Conservation (phyloP, 2,888 invertebrate genomes). For the Eupithecia subfuscata region DNA sequence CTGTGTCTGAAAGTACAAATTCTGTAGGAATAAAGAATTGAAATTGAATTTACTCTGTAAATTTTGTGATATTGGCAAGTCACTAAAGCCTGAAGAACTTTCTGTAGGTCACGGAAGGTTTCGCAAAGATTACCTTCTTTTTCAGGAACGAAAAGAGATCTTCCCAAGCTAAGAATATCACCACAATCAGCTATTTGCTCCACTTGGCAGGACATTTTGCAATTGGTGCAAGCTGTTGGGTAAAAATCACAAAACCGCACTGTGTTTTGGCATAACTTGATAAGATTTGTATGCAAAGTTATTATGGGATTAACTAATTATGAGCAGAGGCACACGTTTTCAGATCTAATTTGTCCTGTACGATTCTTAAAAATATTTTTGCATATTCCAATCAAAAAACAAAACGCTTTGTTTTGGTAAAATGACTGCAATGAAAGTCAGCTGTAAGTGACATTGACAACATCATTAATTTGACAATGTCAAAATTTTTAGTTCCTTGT, state of each 20-base stretch:
- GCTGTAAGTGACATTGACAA: conserved; percentile 5
- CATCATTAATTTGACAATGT: neutral
- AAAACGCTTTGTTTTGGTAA: conserved; percentile 5
- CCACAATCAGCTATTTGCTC: conserved; percentile 85
- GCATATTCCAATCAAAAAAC: neutral
- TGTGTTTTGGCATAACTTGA: neutral
- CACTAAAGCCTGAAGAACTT: neutral
- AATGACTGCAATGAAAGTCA: neutral
- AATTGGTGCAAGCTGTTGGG: conserved; percentile 7
- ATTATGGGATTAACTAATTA: neutral
- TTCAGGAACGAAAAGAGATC: conserved; percentile 83
- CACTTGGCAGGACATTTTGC: conserved; percentile 82
- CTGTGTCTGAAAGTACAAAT: conserved; percentile 61
- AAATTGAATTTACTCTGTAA: neutral
- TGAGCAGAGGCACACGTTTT: neutral
- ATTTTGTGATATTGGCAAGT: neutral
- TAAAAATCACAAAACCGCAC: neutral
- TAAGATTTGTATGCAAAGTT: neutral
- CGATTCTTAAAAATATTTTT: neutral
- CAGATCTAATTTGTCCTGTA: neutral
- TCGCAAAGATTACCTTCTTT: conserved; percentile 65
- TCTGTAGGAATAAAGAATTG: neutral
- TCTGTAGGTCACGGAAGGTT: neutral
- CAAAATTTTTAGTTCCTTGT: neutral
- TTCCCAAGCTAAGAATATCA: conserved; percentile 83